A percentile compares a stretch with the other conserved stretches of the same genome.
Evolutionary conservation across 2,888 invertebrate genomes (phyloP).

Genomic region (Ennomos erosarius): DNA sequence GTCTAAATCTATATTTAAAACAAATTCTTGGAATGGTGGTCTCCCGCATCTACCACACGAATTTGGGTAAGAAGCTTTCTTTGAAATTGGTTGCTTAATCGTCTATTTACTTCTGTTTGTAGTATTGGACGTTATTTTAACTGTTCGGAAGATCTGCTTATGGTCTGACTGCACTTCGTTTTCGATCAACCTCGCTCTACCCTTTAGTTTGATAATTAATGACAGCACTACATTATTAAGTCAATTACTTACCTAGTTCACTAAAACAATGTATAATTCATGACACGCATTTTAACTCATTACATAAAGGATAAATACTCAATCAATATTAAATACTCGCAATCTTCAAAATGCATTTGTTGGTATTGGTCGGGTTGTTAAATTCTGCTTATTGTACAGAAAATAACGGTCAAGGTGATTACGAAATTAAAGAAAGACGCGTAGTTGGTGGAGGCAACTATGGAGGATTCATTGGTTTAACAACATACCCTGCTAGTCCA

Average conservation of each 20-base stretch:
- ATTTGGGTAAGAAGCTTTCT: no score
- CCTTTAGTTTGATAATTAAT: no score
- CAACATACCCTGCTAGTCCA: slow-evolving; percentile 19
- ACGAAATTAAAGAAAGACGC: slow-evolving; percentile 11
- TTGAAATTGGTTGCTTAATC: no score
- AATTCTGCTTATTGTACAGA: slow-evolving; percentile 11
- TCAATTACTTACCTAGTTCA: not conserved
- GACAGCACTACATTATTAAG: not conserved
- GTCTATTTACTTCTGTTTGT: no score
- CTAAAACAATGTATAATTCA: slow-evolving; percentile 3
- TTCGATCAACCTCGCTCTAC: no score
- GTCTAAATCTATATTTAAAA: no score
- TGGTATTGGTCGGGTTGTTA: slow-evolving; percentile 8
- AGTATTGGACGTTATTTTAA: no score
- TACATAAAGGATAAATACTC: not conserved
- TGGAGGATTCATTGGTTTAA: slow-evolving; percentile 21
- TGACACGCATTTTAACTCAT: not conserved
- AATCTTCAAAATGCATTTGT: slow-evolving; percentile 21
- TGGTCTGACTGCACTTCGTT: no score
- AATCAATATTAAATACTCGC: not conserved
- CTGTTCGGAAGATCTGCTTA: no score
- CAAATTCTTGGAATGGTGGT: no score
- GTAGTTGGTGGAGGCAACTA: slow-evolving; percentile 19
- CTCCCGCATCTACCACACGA: no score
- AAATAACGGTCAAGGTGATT: not conserved